A percentile compares a stretch with the other conserved stretches of the same genome.
These are phyloP conservation scores for Drosophila takahashii DNA, from an alignment of 1,140 invertebrate genomes.

Conservation along the genomic window DNA sequence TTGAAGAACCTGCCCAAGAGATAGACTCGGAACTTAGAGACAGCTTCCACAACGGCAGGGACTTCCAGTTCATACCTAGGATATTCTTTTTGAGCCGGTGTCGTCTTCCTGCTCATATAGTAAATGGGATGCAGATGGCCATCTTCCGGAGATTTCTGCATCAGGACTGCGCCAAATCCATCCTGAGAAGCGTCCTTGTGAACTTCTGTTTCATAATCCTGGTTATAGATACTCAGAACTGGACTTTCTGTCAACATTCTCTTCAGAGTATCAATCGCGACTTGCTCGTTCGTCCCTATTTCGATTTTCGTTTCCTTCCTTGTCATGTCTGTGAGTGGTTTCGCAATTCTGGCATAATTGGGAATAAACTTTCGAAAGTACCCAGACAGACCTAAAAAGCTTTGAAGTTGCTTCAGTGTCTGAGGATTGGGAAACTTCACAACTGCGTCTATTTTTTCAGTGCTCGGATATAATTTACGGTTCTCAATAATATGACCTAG, in stretches of 20 bases:
- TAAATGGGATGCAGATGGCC: too few species aligned
- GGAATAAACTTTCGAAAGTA: slow-evolving; percentile 4
- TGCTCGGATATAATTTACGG: too few species aligned
- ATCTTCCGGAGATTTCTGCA: background rate
- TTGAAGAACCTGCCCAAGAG: background rate
- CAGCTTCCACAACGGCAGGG: background rate
- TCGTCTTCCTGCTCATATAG: too few species aligned
- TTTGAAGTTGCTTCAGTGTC: too few species aligned
- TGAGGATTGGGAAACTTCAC: too few species aligned
- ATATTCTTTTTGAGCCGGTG: background rate
- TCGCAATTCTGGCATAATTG: slow-evolving; percentile 3
- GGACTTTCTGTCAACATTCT: background rate
- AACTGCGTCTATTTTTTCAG: too few species aligned
- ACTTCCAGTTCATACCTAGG: background rate
- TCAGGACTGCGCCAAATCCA: too few species aligned
- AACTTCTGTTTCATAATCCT: background rate
- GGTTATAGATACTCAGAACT: background rate
- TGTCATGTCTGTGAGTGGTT: slow-evolving; percentile 3
- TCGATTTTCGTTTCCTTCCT: background rate
- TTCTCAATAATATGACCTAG: too few species aligned
- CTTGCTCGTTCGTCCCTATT: background rate
- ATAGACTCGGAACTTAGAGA: background rate
- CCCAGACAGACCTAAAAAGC: background rate
- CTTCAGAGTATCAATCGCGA: background rate
- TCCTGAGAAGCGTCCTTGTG: background rate